Evolutionary conservation across 2,888 invertebrate species (phyloP).

Genomic region (Thyatira batis): DNA sequence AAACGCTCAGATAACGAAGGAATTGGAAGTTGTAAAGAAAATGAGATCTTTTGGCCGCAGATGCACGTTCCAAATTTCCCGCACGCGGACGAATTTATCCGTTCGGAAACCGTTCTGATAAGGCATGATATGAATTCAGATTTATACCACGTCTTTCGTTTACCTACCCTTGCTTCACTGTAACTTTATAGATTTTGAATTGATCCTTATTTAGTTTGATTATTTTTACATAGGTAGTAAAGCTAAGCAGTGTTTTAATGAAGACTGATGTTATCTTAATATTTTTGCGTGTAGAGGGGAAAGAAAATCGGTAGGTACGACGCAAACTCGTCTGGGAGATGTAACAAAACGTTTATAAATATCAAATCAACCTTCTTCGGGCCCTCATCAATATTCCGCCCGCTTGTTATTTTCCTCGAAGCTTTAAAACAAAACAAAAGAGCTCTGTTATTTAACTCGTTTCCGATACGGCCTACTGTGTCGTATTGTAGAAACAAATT

Average conservation of each 20-base stretch:
- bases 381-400: conserved; percentile 71
- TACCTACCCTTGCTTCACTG: conserved; percentile 31
- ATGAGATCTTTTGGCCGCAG: conserved; percentile 56
- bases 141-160: conserved; percentile 48
- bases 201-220: background rate
- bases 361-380: conserved; percentile 47
- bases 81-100: conserved; percentile 48
- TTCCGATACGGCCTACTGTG: conserved; percentile 76
- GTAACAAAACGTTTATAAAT: conserved; percentile 46
- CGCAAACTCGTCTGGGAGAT: conserved; percentile 31
- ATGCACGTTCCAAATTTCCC: conserved; percentile 46
- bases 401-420: conserved; percentile 67
- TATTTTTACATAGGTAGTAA: background rate
- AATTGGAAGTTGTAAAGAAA: conserved; percentile 55
- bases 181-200: conserved; percentile 27
- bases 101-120: conserved; percentile 55
- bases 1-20: conserved; percentile 34
- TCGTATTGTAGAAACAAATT: conserved; percentile 75
- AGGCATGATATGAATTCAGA: conserved; percentile 61
- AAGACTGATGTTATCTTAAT: background rate
- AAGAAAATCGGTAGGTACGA: conserved; percentile 23
- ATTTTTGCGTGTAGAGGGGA: background rate
- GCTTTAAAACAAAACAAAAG: conserved; percentile 71
- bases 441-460: conserved; percentile 78
- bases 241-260: conserved; percentile 10